These are phyloP conservation scores for Ecliptopera silaceata DNA, from an alignment of 2,888 invertebrate species.

Conservation along the genomic window DNA sequence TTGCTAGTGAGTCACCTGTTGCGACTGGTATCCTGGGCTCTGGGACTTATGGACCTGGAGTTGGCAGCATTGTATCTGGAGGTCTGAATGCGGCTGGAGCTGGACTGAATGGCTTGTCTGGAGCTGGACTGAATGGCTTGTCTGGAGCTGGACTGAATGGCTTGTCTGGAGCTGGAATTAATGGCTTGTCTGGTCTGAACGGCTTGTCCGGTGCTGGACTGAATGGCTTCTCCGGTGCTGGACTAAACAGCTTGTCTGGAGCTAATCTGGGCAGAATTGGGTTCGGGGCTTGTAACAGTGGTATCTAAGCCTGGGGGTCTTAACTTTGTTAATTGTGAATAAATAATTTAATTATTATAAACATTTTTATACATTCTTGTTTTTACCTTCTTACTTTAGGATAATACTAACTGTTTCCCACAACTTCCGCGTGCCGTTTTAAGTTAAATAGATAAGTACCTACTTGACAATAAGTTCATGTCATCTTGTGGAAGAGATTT, in stretches of 20 bases:
- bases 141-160: constrained; percentile 17
- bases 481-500: no score
- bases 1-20: constrained; percentile 33
- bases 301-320: constrained; percentile 2
- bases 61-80: constrained; percentile 6
- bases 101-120: constrained; percentile 14
- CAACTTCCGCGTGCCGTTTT: no score
- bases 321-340: not conserved
- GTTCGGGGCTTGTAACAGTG: constrained; percentile 22
- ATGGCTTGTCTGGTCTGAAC: no score
- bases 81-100: constrained; percentile 3
- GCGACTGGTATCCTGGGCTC: constrained; percentile 27
- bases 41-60: constrained; percentile 11
- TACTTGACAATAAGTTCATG: no score
- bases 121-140: constrained; percentile 15
- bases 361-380: not conserved
- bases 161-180: constrained; percentile 3
- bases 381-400: no score
- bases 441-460: no score
- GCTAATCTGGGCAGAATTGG: constrained; percentile 23
- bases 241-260: no score
- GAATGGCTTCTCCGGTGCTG: no score
- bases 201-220: constrained; percentile 12
- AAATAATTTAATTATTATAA: not conserved
- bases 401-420: no score